Conservation (phyloP, 2,113 vertebrate genomes). For the Pluvianellus socialis region DNA sequence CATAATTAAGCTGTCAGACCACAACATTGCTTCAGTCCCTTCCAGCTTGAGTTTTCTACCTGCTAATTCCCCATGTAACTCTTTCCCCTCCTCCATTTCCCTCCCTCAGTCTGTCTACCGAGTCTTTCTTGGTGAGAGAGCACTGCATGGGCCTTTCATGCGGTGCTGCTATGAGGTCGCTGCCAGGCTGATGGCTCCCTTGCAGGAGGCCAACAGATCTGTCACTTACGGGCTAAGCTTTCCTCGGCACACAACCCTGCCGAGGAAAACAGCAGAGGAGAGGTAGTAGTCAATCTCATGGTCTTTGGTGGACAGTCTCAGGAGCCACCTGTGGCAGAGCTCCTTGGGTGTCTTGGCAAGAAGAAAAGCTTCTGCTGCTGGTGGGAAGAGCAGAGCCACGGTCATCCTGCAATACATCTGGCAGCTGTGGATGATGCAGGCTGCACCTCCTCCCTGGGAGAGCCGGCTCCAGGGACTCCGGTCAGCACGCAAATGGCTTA, state of each 20-base stretch:
- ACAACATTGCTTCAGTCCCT: not conserved
- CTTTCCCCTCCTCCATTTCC: not conserved
- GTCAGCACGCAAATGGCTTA: not conserved
- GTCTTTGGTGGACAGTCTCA: not conserved
- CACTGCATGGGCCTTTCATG: not conserved
- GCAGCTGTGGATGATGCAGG: not conserved
- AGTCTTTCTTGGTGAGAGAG: not conserved
- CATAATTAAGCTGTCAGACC: not conserved
- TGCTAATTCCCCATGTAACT: not conserved
- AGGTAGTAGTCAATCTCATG: not conserved
- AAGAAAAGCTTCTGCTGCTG: not conserved
- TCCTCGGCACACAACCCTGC: not conserved
- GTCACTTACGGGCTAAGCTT: accelerated
- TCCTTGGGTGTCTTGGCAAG: not conserved
- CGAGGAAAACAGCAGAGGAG: not conserved
- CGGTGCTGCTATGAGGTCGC: not conserved
- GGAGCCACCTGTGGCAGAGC: not conserved
- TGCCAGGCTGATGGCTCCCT: not conserved
- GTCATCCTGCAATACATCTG: accelerated
- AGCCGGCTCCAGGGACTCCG: accelerated
- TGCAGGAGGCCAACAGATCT: not conserved
- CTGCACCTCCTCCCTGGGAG: not conserved
- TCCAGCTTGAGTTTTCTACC: not conserved
- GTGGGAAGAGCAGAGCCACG: not conserved
- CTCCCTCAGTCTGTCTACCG: not conserved